Base-by-base conservation (phyloP, 2,797 vertebrate species). In the Eulemur albifrons region DNA sequence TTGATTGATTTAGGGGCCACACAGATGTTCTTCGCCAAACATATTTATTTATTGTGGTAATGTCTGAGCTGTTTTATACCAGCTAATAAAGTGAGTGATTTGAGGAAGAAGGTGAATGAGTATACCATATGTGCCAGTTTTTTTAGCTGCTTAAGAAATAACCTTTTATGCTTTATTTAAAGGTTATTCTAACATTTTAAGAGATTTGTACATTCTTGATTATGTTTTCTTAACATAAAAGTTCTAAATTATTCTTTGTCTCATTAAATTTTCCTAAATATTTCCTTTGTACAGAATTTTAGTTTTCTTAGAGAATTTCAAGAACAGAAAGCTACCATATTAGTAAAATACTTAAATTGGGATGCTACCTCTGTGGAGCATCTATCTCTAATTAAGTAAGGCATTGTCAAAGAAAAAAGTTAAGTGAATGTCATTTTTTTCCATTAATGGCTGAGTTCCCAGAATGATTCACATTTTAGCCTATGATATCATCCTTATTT, bases 11-110 rank as follows among this genome's bases (percentile, higher is more conserved):
- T 97, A 98, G 98, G 97, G 98, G 50, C 86, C 92, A 43, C 94
- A 72, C 80, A 93, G 77, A 96, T 97, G 95, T 98, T 98, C 95
- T 82, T 72, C 87, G 97, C 98, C 97, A 97, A 98, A 96, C 98
- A 98, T 98, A 98, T 98, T 98, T 98, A 98, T 98, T 98, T 98
- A 98, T 97, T 96, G 8, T 98, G 96, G 97, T 98, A 98, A 98
- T 98, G 97, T 98, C 98, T 98, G 97, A 98, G 95, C 96, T 97
- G 93, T 95, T 97, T 98, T 97, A 91, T 97, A 98, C 98, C 97
- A 98, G 90, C 96, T 98, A 98, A 98, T 98, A 98, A 98, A 98
- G 96, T 95, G 97, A 98, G 98, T 97, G 98, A 98, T 98, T 98
- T 98, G 97, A 98, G 96, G 96, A 98, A 97, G 94, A 98, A 98